Evolutionary conservation across 2,797 vertebrate genomes (phyloP).

Genomic region (Spinus olivaceus): DNA sequence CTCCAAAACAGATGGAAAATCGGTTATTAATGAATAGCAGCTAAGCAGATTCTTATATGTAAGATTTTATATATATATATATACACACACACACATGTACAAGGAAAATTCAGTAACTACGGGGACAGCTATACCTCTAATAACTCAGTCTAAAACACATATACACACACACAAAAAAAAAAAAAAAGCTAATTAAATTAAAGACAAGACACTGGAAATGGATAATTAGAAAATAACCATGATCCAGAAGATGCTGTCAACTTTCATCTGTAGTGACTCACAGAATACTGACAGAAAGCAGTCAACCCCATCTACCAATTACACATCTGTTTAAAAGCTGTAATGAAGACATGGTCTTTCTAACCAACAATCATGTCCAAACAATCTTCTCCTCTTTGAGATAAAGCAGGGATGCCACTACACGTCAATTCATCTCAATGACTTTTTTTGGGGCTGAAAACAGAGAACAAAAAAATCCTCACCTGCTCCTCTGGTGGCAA

Average conservation of each 20-base stretch:
- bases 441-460: neutral
- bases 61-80: neutral
- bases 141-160: neutral
- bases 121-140: neutral
- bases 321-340: slow-evolving; percentile 13
- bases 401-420: neutral
- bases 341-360: slow-evolving; percentile 9
- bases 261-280: slow-evolving; percentile 3
- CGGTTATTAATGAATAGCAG: neutral
- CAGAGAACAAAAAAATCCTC: neutral
- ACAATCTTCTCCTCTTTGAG: neutral
- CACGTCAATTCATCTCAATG: neutral
- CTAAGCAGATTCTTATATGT: neutral
- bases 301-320: slow-evolving; percentile 1
- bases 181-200: neutral
- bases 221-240: slow-evolving; percentile 24
- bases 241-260: slow-evolving; percentile 11
- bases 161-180: neutral
- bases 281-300: slow-evolving; percentile 47
- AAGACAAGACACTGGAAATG: neutral
- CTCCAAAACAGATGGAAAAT: neutral
- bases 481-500: neutral
- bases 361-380: neutral
- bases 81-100: neutral
- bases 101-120: neutral